phyloP scores from a whole-genome alignment of 1,140 invertebrate species.

The Listronotus oregonensis region DNA sequence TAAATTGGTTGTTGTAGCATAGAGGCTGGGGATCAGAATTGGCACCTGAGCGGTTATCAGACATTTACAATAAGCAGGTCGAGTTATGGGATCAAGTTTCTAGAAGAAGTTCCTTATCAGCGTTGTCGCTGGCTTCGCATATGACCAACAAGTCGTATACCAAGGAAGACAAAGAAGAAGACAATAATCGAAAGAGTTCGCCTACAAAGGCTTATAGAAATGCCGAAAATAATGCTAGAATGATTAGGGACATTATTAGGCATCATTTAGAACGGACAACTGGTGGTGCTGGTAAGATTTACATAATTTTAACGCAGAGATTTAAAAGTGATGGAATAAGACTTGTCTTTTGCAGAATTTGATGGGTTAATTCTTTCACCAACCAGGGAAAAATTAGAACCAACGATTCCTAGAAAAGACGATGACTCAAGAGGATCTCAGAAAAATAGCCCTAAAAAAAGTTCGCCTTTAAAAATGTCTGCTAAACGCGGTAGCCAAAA shows the following conservation, averaged over 20 bases:
- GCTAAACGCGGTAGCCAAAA: slow-evolving; percentile 47
- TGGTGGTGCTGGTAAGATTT: slow-evolving; percentile 61
- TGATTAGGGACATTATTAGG: slow-evolving; percentile 63
- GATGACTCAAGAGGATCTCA: slow-evolving; percentile 64
- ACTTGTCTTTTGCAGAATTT: slow-evolving; percentile 44
- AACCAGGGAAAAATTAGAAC: slow-evolving; percentile 73
- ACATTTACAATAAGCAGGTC: slow-evolving; percentile 79
- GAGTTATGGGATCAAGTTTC: slow-evolving; percentile 90
- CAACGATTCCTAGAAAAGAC: slow-evolving; percentile 67
- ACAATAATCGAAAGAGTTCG: slow-evolving; percentile 78
- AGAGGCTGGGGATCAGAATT: slow-evolving; percentile 88
- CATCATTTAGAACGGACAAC: slow-evolving; percentile 75
- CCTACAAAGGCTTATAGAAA: slow-evolving; percentile 65
- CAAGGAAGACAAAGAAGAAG: slow-evolving; percentile 86
- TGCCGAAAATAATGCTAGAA: slow-evolving; percentile 58
- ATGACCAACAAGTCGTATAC: slow-evolving; percentile 80
- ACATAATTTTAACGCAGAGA: background rate
- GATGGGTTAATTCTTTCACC: slow-evolving; percentile 65
- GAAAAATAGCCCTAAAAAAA: slow-evolving; percentile 71
- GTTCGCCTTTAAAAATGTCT: slow-evolving; percentile 54
- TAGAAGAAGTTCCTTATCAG: slow-evolving; percentile 82
- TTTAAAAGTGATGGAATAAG: no score
- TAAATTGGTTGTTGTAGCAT: slow-evolving; percentile 63
- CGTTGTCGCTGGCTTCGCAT: slow-evolving; percentile 79
- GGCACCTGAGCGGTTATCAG: slow-evolving; percentile 75